These are phyloP conservation scores for Aelia acuminata DNA, from an alignment of 2,888 invertebrate genomes.

Conservation along the genomic window DNA sequence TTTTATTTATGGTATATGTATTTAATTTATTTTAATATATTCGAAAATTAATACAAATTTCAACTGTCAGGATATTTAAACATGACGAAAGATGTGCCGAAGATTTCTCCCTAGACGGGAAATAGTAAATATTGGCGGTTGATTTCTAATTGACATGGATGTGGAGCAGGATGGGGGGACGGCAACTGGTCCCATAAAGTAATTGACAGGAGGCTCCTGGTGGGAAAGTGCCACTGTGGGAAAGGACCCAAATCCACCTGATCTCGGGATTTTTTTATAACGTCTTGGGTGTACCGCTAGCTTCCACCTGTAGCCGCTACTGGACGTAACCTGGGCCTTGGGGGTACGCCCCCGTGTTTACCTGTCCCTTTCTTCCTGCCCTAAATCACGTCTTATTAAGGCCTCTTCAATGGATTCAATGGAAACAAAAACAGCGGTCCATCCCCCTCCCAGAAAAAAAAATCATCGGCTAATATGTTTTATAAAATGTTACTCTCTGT, in stretches of 20 bases:
- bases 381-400: not conserved
- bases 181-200: slow-evolving; percentile 8
- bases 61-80: no score
- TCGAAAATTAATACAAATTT: no score
- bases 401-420: not conserved
- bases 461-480: no score
- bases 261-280: slow-evolving; percentile 22
- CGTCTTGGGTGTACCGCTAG: slow-evolving; percentile 16
- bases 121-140: not conserved
- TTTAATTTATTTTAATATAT: no score
- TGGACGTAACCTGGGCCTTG: not conserved
- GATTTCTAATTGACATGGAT: not conserved
- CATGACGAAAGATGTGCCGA: not conserved
- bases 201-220: slow-evolving; percentile 21
- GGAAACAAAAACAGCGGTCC: not conserved
- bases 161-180: not conserved
- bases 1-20: no score
- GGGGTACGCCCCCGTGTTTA: not conserved
- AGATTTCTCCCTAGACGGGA: not conserved
- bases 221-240: slow-evolving; percentile 38
- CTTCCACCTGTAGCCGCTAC: slow-evolving; percentile 24
- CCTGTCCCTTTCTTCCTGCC: not conserved
- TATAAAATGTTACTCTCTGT: no score
- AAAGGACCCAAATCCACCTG: slow-evolving; percentile 34
- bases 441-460: no score